phyloP scores from a whole-genome alignment of 2,113 vertebrate species.

The Odontesthes bonariensis region DNA sequence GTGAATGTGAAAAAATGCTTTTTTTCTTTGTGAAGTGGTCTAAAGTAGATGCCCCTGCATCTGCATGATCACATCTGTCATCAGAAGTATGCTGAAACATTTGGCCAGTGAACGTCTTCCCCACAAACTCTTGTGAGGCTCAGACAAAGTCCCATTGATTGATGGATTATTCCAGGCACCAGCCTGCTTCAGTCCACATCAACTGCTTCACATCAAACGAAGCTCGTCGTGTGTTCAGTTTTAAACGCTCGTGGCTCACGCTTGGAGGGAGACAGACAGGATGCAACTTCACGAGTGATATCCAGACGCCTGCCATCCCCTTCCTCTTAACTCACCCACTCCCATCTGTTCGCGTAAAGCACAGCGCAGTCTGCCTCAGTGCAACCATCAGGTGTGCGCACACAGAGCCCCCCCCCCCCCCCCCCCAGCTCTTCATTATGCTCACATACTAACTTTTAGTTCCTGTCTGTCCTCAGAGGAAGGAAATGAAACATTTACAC shows the following conservation, averaged over 20 bases:
- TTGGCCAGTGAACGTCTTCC: too few relatives aligned
- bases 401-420: conserved; percentile 15
- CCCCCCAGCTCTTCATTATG: conserved; percentile 31
- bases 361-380: conserved; percentile 67
- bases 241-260: not conserved
- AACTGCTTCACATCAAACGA: not conserved
- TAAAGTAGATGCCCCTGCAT: too few relatives aligned
- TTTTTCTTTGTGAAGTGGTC: too few relatives aligned
- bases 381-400: conserved; percentile 67
- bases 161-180: conserved; percentile 34
- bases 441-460: conserved; percentile 33
- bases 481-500: conserved; percentile 7
- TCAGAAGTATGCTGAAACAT: too few relatives aligned
- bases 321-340: conserved; percentile 71
- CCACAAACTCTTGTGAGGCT: not conserved
- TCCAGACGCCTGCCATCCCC: conserved; percentile 63
- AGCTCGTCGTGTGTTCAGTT: conserved; percentile 15
- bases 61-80: too few relatives aligned
- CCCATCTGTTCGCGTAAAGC: conserved; percentile 74
- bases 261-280: not conserved
- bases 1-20: too few relatives aligned
- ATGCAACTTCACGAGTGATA: conserved; percentile 76
- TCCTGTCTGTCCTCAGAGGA: conserved; percentile 32
- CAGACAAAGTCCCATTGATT: conserved; percentile 31
- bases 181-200: conserved; percentile 14